Evolutionary conservation across 1,140 invertebrate genomes (phyloP).

Genomic region (Drosophila arizonae): DNA sequence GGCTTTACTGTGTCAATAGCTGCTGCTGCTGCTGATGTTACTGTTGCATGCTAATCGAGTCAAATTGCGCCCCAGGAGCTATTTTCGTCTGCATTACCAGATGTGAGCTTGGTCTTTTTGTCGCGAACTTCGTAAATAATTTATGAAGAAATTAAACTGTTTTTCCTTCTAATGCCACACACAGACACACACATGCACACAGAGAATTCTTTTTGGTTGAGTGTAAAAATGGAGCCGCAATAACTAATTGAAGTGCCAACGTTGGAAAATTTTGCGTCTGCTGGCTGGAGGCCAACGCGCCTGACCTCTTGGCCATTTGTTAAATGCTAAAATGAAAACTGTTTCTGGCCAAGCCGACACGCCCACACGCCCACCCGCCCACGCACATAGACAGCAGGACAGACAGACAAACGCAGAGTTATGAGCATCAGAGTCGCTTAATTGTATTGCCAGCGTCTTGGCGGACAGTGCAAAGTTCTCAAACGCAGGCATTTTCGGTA

Average conservation of each 20-base stretch:
- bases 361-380: not conserved
- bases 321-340: constrained; percentile 4
- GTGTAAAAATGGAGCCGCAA: not conserved
- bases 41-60: constrained; percentile 55
- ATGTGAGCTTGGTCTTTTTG: constrained; percentile 33
- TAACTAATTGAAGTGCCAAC: constrained; percentile 34
- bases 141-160: constrained; percentile 53
- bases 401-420: constrained; percentile 8
- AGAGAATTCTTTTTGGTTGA: constrained; percentile 5
- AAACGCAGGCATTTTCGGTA: constrained; percentile 20
- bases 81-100: constrained; percentile 13
- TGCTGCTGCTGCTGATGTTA: too few species aligned
- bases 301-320: constrained; percentile 2
- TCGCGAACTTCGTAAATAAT: constrained; percentile 49
- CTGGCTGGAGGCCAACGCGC: not conserved
- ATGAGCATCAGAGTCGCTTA: constrained; percentile 1
- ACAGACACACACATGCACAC: not conserved
- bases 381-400: not conserved
- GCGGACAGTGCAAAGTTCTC: constrained; percentile 27
- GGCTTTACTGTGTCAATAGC: constrained; percentile 28
- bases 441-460: constrained; percentile 12
- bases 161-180: constrained; percentile 26
- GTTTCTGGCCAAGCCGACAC: constrained; percentile 11
- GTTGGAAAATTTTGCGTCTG: constrained; percentile 14
- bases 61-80: constrained; percentile 43